A percentile compares a stretch with the other conserved stretches of the same genome.
phyloP scores from a whole-genome alignment of 1,140 invertebrate species.

The Panagrolaimus sp. region DNA sequence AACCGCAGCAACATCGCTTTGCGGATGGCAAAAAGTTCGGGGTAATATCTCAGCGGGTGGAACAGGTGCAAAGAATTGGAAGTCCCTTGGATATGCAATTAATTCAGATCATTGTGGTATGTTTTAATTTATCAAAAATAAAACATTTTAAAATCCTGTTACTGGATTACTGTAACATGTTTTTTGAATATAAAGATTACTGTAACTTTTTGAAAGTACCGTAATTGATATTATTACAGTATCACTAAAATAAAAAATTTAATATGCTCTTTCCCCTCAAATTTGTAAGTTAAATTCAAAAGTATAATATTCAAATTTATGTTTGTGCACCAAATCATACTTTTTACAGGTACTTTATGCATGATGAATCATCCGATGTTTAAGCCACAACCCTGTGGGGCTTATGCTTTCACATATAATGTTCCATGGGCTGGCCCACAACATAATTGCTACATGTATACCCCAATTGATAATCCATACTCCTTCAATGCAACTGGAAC shows the following conservation, averaged over 20 bases:
- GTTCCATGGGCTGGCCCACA: neutral
- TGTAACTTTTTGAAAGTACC: too few relatives aligned
- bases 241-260: too few relatives aligned
- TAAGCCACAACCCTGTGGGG: neutral
- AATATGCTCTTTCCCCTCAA: too few relatives aligned
- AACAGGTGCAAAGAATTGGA: neutral
- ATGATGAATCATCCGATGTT: slow-evolving; percentile 18
- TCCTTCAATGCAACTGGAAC: neutral
- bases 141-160: too few relatives aligned
- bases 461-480: neutral
- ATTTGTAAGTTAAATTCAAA: too few relatives aligned
- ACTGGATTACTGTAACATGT: too few relatives aligned
- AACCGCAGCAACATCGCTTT: neutral
- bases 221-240: too few relatives aligned
- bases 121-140: neutral
- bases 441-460: slow-evolving; percentile 9
- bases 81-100: slow-evolving; percentile 1
- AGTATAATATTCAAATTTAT: too few relatives aligned
- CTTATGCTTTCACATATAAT: slow-evolving; percentile 5
- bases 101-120: slow-evolving; percentile 17
- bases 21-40: neutral
- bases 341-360: neutral
- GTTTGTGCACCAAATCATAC: neutral
- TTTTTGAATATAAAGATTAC: too few relatives aligned
- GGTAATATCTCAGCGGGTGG: neutral